Evolutionary conservation across 2,888 invertebrate genomes (phyloP), one percentile per base, ranked within the genome.

Genomic region (Sarcophaga variegata): DNA sequence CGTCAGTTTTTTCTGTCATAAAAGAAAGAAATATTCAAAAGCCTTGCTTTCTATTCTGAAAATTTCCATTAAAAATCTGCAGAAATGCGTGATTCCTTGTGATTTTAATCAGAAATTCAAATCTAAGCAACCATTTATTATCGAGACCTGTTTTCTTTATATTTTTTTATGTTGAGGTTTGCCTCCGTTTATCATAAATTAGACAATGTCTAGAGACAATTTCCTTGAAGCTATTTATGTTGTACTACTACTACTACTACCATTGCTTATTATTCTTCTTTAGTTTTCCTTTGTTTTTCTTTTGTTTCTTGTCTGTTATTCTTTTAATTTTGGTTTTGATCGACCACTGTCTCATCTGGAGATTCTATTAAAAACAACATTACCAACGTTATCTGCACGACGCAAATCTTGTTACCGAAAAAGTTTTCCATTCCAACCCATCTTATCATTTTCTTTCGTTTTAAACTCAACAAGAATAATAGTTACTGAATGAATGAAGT

Each of bases 351-450:
- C 70, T 77, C 64, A 77, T 54, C 67, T 69, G 70, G 20, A 69
- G 70, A 17, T 75, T 79, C 25, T 75, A 27, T 75, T 75, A 59
- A 80, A 70, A 80, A 74, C 81, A 76, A 72, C 76, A 81, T 78
- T 83, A 37, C 74, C 71, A 75, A 86, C 83, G 70, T 78, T 78
- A 86, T 47, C 83, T 86, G 86, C 83, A 83, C 66, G 49, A 83
- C 47, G 69, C 62, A 79, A 49, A 66, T 76, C 69, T 45, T 81
- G 70, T 83, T 70, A 81, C 37, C 60, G 54, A 12, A 17, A 76
- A 83, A 77, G 12, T 71, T 78, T 59, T 60, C 12, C 71, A 27
- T 22, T 62, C 47, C 63, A 47, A n/a, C 62, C n/a, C 4, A 25
- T 45, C 45, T 37, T 37, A 8, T 37, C 37, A 37, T 37, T 59